A percentile compares a stretch with the other conserved stretches of the same genome.
Evolutionary conservation across 2,113 vertebrate genomes (phyloP).

Genomic region (Corvus hawaiiensis): DNA sequence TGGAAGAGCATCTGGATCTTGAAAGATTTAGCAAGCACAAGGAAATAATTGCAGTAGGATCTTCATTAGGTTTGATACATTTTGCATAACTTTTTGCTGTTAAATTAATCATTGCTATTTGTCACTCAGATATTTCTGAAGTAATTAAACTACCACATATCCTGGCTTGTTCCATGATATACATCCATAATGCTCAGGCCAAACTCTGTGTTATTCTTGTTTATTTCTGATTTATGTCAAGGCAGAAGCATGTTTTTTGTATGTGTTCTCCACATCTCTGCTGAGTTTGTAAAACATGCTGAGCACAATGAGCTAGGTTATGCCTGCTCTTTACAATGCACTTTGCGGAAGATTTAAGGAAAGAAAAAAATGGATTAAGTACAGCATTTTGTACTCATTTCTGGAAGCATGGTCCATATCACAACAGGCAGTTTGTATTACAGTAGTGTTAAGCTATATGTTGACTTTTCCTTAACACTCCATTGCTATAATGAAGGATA

Average conservation of each 20-base stretch:
- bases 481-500: not conserved
- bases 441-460: not conserved
- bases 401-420: not conserved
- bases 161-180: not conserved
- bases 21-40: constrained; percentile 43
- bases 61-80: constrained; percentile 40
- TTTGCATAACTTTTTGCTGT: not conserved
- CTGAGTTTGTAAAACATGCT: not conserved
- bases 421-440: not conserved
- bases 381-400: not conserved
- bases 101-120: constrained; percentile 20
- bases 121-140: constrained; percentile 6
- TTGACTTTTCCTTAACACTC: not conserved
- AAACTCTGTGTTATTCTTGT: not conserved
- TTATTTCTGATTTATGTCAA: not conserved
- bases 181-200: not conserved
- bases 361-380: not conserved
- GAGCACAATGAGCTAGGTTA: not conserved
- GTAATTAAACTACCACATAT: constrained; percentile 35
- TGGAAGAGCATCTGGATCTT: constrained; percentile 54
- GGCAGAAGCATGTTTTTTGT: not conserved
- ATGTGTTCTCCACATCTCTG: not conserved
- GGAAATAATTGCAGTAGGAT: constrained; percentile 43
- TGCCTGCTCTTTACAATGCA: not conserved
- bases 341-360: not conserved